Evolutionary conservation across 2,113 vertebrate genomes (phyloP), one percentile per base, ranked within the genome.

Genomic region (Paratilapia polleni): DNA sequence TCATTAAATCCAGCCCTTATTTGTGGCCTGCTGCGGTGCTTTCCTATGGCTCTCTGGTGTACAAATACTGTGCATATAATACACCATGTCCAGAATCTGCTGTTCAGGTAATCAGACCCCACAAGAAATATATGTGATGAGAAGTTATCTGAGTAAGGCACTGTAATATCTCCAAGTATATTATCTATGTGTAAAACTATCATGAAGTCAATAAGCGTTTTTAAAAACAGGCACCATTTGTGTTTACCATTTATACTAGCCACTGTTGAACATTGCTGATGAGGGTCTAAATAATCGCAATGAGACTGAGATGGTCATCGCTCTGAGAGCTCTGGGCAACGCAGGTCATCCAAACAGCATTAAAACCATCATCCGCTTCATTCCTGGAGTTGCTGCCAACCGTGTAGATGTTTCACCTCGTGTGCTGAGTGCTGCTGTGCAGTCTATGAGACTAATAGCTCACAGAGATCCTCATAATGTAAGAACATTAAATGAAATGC

Each of bases 251-350:
- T 56, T n/a, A 5, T 70, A 77, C 2, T 64, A 98, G 97, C 97
- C 97, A 3, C 89, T 98, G 87, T 87, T 97, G 70, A 93, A 97
- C 80, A 92, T 97, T 84, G 96, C 96, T 31, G 61, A 38, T 5
- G 95, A 97, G 19, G 95, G 94, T 1, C 81, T 95, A 81, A 95
- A 57, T 84, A 95, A 62, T 2, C 88, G 54, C 81, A 92, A 92
- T 2, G 94, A 96, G 62, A 90, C 93, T 12, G 95, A 96, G 38
- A 97, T 97, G 90, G 79, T 95, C 61, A 79, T 97, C 1, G 91
- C 93, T 75, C 91, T 98, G 88, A 97, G 97, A 88, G 96, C 96
- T 82, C 90, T 98, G 58, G 97, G 96, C 66, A 98, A 98, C 9
- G 87, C 97, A 2, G 97, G 96, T 61, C 97, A 97, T 66, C 94